phyloP scores from a whole-genome alignment of 1,140 invertebrate genomes.

The Caenorhabditis tropicalis region DNA sequence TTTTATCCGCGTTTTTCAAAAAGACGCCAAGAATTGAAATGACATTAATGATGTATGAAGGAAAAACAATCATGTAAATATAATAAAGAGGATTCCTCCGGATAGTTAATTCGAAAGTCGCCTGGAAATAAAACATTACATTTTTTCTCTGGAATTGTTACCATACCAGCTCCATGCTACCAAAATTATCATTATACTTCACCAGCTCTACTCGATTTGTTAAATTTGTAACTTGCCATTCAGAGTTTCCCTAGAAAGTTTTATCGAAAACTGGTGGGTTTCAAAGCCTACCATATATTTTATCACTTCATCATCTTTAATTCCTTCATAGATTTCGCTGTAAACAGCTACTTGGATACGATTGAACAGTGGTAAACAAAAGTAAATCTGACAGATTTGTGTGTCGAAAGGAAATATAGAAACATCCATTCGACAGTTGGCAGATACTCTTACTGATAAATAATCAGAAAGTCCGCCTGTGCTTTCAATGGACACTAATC shows the following conservation, averaged over 20 bases:
- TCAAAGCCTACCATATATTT: background rate
- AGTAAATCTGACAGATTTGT: background rate
- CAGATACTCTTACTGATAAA: background rate
- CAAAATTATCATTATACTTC: background rate
- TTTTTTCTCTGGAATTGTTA: background rate
- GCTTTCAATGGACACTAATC: background rate
- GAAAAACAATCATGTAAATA: conserved; percentile 5
- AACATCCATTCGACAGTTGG: background rate
- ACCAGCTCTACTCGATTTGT: background rate
- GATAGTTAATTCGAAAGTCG: background rate
- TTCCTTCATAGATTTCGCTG: background rate
- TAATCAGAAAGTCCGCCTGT: background rate
- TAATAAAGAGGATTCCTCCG: background rate
- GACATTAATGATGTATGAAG: background rate
- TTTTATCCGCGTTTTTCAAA: background rate
- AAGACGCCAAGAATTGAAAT: background rate
- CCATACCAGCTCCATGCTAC: background rate
- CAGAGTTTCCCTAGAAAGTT: background rate
- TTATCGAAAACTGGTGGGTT: background rate
- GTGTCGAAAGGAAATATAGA: background rate
- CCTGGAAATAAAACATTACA: background rate
- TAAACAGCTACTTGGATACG: background rate
- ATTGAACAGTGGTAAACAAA: background rate
- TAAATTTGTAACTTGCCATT: background rate
- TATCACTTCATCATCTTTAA: background rate